Base-by-base conservation (phyloP, 53 echinoderm and acorn worm genomes). In the Apostichopus leukothele region DNA sequence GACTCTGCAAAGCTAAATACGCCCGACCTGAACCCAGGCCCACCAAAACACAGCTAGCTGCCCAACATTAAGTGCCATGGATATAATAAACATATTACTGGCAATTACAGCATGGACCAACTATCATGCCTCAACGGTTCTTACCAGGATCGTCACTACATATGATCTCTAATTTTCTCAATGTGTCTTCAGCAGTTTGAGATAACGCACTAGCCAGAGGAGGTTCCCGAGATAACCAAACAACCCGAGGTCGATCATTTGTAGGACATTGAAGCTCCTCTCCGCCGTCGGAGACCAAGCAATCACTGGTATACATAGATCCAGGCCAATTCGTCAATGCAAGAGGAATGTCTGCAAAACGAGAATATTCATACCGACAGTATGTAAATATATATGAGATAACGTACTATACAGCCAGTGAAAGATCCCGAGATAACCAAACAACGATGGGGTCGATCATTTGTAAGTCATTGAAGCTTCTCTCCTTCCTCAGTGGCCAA, bases 291-390 rank as follows among this genome's bases (percentile, higher is more conserved):
- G 75, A 16, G 8, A 81, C 90, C 22, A 86, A 91, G 21, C 87
- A 89, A 79, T 96, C 94, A 14, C 92, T 86, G 51, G 95, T 79
- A 83, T 93, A 88, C 93, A 96, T 93, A 14, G 78, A 66, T n/a
- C 93, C 94, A 19, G 93, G 90, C 25, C 59, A 83, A 89, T 96
- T 93, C 4, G 88, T 95, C 67, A 96, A 96, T n/a, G 96, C 93
- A 27, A 94, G 79, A 1, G 86, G 92, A 60, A 86, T 78, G 52
- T 96, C 96, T 96, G 75, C n/a, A 5, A 55, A 50, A 55, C 61
- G 60, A 53, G 14, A 74, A 74, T 23, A 9, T 27, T 10, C 27
- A 8, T 8, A 75, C 27, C 39, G 39, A 3, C 39, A 39, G 39
- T 39, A 39, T 39, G 39, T 39, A 39, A 39, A 39, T 39, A 3